Base-by-base conservation (phyloP, 2,113 vertebrate genomes). In the Myiozetetes cayanensis region DNA sequence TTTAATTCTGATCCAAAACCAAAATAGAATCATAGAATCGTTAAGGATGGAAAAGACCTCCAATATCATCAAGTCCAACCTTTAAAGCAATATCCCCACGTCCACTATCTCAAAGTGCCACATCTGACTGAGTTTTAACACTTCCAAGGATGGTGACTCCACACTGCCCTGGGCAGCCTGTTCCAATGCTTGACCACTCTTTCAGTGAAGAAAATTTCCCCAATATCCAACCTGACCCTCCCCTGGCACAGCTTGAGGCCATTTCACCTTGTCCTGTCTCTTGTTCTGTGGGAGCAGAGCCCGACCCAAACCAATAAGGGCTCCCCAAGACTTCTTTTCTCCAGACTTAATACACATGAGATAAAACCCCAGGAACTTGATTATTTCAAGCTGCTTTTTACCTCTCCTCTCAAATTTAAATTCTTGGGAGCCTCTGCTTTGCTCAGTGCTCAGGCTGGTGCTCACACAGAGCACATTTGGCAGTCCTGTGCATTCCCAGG, bases 251-350 rank as follows among this genome's bases (percentile, higher is more conserved):
- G 0, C 5, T 4, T 35, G 67, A 24, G 27, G 37, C 14, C 1
- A 1, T 44, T 59, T 59, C 16, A 6, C 18, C 41, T 1, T 14
- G 0, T 31, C 44, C 53, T 3, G 2, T 19, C 9, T 8, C 25
- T 44, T 12, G 6, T 16, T 73, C 1, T 37, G 14, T 8, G 33
- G 46, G 63, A 18, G 10, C 14, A 37, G 46, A 77, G 22, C 7
- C 25, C 8, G 43, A 44, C 4, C 20, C 9, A 5, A 31, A 35
- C 3, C 27, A 12, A 27, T 3, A 12, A 44, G 33, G 19, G 4
- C 41, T n/a, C 28, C 35, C 28, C 1, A 3, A 49, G 37, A 22
- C 13, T 27, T 22, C 31, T 22, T n/a, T 19, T 37, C 33, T 27
- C 46, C 53, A 33, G 18, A 23, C 24, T 27, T 68, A 61, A 44